Evolutionary conservation across 2,113 vertebrate genomes (phyloP), one percentile per base, ranked within the genome.

Genomic region (Triplophysa tibetana): DNA sequence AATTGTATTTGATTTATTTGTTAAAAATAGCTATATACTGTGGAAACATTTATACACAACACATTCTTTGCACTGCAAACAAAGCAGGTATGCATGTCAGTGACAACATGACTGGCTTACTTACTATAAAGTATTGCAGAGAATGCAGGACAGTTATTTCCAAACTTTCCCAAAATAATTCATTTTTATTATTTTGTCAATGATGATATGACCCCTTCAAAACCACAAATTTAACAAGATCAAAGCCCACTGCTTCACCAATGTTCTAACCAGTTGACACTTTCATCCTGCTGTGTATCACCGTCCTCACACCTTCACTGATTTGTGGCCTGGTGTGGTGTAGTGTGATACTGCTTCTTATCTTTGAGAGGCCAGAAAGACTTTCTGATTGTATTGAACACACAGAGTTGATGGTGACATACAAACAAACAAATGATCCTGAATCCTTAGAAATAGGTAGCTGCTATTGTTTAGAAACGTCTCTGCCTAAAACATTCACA

Each of bases 191-290:
- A 38, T 38, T 38, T 38, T 38, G 33, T 38, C 33, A 38, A 38
- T 38, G 33, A 38, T 38, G 4, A 33, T 33, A 33, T 33, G 29
- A 45, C 41, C 41, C 29, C 4, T 4, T 4, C 7, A 43, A 56
- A 73, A 60, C 54, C 70, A 41, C 70, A 73, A 58, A 58, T 73
- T 73, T 6, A 41, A 73, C 19, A 41, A 73, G 70, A 62, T 62
- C 5, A 75, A 75, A 75, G 41, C 54, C 26, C 50, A 56, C 48
- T 50, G 11, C 52, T 72, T 26, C n/a, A 13, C 45, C 10, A 50
- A 45, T 1, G 33, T 16, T 50, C 48, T 63, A 43, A 19, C 41
- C 0, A n/a, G 61, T 7, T 7, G 33, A 38, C 6, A 38, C 33
- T 38, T 38, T 38, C 7, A 38, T 29, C 41, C 64, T 68, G 54